Conservation (phyloP, 2,888 invertebrate species). For the Alentia gelatinosa region DNA sequence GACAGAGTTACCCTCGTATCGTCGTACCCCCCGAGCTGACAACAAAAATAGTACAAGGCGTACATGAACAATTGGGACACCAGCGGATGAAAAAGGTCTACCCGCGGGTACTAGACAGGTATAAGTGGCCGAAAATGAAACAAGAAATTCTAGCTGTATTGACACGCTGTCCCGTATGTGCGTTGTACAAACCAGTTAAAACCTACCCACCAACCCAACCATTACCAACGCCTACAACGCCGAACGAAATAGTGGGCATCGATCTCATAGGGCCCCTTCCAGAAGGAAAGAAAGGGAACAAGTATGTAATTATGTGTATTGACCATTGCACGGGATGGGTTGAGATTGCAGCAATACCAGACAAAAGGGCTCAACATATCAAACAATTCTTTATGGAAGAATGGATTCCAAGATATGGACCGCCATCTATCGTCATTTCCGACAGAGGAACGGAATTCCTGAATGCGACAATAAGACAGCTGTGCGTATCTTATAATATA, state of each 20-base stretch:
- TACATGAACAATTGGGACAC: constrained; percentile 44
- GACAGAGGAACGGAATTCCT: constrained; percentile 27
- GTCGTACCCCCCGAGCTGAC: not conserved
- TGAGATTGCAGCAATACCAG: constrained; percentile 1
- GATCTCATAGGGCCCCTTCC: constrained; percentile 41
- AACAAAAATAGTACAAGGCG: not conserved
- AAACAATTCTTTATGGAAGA: not conserved
- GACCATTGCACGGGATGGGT: constrained; percentile 44
- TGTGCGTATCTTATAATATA: not conserved
- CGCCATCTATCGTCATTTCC: not conserved
- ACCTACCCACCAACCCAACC: not conserved
- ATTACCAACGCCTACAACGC: not conserved
- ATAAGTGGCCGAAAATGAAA: constrained; percentile 37
- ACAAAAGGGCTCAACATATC: not conserved
- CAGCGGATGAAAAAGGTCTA: constrained; percentile 2
- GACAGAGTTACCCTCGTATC: constrained; percentile 38
- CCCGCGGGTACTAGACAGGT: constrained; percentile 8
- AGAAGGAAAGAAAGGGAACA: constrained; percentile 1
- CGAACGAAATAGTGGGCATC: constrained; percentile 14
- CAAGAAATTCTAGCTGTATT: not conserved
- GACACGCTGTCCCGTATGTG: not conserved
- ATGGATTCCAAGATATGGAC: constrained; percentile 26
- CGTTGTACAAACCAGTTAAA: not conserved
- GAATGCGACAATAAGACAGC: not conserved
- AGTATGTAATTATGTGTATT: constrained; percentile 11